A percentile compares a stretch with the other conserved stretches of the same genome.
Conservation (phyloP, 2,113 vertebrate species). For the Lutjanus erythropterus region DNA sequence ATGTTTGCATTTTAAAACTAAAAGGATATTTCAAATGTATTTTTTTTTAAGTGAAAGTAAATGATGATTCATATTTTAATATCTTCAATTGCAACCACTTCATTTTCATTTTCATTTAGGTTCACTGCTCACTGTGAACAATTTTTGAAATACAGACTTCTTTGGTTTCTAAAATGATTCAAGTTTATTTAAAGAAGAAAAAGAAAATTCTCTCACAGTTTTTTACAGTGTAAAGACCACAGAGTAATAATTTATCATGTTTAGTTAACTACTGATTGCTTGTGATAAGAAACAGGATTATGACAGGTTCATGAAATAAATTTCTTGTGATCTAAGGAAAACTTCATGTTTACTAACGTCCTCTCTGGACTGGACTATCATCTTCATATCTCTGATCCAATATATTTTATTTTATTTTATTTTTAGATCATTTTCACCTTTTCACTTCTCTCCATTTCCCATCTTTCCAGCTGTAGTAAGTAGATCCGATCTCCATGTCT, state of each 20-base stretch:
- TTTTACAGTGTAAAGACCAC: slow-evolving; percentile 5
- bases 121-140: no score
- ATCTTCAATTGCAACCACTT: no score
- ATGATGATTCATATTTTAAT: no score
- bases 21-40: no score
- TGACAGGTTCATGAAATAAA: neutral
- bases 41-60: no score
- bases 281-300: neutral
- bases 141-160: no score
- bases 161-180: no score
- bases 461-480: neutral
- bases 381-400: no score
- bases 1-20: no score
- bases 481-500: slow-evolving; percentile 12
- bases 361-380: neutral
- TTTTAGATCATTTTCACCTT: neutral
- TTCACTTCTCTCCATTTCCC: neutral
- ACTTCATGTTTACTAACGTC: neutral
- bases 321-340: slow-evolving; percentile 9
- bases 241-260: slow-evolving; percentile 1
- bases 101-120: no score
- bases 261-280: neutral
- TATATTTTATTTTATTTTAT: slow-evolving; percentile 11
- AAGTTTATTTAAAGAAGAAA: no score
- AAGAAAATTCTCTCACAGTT: no score